Evolutionary conservation across 2,888 invertebrate genomes (phyloP).

Genomic region (Tridacna crocea): DNA sequence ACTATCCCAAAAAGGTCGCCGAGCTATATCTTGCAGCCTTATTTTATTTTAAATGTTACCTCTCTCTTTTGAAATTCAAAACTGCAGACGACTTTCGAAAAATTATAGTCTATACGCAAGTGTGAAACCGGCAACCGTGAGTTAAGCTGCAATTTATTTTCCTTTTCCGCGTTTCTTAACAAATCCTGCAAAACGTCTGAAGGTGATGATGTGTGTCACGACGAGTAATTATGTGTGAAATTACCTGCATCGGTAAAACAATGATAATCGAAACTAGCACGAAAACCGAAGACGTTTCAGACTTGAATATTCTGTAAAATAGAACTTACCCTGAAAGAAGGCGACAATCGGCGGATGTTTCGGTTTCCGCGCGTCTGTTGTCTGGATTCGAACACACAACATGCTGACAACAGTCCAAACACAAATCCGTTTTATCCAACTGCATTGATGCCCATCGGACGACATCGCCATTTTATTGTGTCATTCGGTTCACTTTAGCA

Average conservation of each 20-base stretch:
- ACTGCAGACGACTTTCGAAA: no score
- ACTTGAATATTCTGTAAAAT: background rate
- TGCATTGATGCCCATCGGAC: constrained; percentile 50
- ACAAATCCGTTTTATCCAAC: constrained; percentile 44
- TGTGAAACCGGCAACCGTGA: no score
- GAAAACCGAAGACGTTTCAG: background rate
- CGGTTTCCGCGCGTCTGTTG: constrained; percentile 26
- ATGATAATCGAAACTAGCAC: background rate
- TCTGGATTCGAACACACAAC: constrained; percentile 30
- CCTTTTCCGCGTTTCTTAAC: no score
- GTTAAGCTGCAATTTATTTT: no score
- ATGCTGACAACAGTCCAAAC: constrained; percentile 37
- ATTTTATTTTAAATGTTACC: no score
- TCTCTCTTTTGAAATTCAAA: no score
- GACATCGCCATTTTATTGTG: constrained; percentile 51
- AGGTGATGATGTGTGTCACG: background rate
- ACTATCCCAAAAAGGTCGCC: no score
- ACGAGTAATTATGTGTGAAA: no score
- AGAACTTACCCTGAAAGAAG: constrained; percentile 67
- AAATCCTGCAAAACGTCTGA: no score
- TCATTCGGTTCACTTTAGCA: constrained; percentile 33
- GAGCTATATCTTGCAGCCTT: no score
- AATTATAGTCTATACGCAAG: no score
- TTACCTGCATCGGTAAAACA: no score
- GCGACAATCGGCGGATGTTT: constrained; percentile 62